Percentiles rank a stretch among this genome's conserved stretches.
phyloP scores from a whole-genome alignment of 64 coral and sea anemone genomes.

The Montipora cactus region DNA sequence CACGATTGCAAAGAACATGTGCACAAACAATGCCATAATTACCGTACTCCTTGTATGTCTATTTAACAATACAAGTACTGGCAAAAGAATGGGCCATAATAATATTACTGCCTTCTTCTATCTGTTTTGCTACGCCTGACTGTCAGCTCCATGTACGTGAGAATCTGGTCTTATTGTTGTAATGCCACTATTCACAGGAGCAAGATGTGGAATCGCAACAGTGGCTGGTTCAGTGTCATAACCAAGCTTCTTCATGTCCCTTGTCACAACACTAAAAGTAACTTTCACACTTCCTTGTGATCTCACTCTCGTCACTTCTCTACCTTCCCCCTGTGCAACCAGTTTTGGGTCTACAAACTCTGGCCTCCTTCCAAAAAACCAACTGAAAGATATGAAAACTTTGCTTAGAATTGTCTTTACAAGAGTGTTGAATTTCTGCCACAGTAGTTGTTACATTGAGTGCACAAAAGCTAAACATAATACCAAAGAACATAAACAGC shows the following conservation, averaged over 20 bases:
- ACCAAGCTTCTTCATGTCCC: conserved; percentile 97
- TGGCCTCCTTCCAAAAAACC: conserved; percentile 99
- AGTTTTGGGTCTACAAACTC: conserved; percentile 99
- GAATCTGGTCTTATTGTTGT: conserved; percentile 77
- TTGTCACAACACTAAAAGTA: conserved; percentile 87
- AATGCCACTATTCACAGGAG: conserved; percentile 45
- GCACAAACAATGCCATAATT: too few species aligned
- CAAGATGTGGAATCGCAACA: conserved; percentile 85
- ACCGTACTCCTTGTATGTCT: not conserved
- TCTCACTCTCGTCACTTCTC: conserved; percentile 98
- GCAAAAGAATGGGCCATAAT: not conserved
- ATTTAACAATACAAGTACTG: not conserved
- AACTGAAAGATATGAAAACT: conserved; percentile 54
- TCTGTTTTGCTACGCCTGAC: conserved; percentile 41
- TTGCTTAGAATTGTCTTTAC: not conserved
- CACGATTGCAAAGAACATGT: too few species aligned
- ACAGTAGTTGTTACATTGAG: not conserved
- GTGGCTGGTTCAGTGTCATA: conserved; percentile 91
- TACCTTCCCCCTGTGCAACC: conserved; percentile 96
- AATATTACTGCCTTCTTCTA: not conserved
- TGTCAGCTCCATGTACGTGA: conserved; percentile 49
- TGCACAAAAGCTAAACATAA: too few species aligned
- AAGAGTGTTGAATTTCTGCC: not conserved
- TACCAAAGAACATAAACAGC: too few species aligned
- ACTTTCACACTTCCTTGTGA: conserved; percentile 96